Evolutionary conservation across 2,888 invertebrate species (phyloP), one percentile per base, ranked within the genome.

Genomic region (Polia nebulosa): DNA sequence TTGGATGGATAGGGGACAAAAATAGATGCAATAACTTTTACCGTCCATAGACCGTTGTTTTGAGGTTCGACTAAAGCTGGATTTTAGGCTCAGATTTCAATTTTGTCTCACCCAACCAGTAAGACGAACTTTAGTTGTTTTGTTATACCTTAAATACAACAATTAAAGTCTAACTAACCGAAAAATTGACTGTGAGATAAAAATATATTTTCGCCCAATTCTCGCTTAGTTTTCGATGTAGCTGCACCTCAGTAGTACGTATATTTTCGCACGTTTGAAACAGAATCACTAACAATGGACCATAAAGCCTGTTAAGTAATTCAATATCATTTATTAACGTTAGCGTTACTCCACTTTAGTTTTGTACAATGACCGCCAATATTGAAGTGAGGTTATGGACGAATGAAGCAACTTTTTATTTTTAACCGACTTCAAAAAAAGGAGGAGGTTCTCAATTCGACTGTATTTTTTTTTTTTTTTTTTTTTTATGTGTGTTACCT

Each of bases 311-410:
- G 85, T 87, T 86, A 82, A 87, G 87, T 90, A 89, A 91, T 90
- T 89, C 85, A 83, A 89, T 90, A 90, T 87, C 84, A 89, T 89
- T 90, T 88, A 89, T 90, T 87, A 85, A 76, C 75, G 80, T 82
- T 81, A 66, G 76, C 72, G 87, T 88, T 89, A 86, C 82, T 82
- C 79, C 77, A 78, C 45, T 73, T 66, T 61, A 63, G 20, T 51
- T 71, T 64, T 76, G 66, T 81, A 72, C 74, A 77, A 73, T 82
- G 82, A 79, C 82, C 74, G 66, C 55, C 70, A 77, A 71, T 65
- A 64, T 68, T 34, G 8, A 41, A 56, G 78, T 71, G 63, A 81
- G 82, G 73, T 68, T 78, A 83, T 39, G 66, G 81, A 32, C 61
- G 63, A 63, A 45, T 63, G 62, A n/a, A 47, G 65, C 60, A 75